Percentiles rank a stretch among this genome's conserved stretches.
These are phyloP conservation scores for Chalcis sispes DNA, from an alignment of 2,888 invertebrate species.

Conservation along the genomic window DNA sequence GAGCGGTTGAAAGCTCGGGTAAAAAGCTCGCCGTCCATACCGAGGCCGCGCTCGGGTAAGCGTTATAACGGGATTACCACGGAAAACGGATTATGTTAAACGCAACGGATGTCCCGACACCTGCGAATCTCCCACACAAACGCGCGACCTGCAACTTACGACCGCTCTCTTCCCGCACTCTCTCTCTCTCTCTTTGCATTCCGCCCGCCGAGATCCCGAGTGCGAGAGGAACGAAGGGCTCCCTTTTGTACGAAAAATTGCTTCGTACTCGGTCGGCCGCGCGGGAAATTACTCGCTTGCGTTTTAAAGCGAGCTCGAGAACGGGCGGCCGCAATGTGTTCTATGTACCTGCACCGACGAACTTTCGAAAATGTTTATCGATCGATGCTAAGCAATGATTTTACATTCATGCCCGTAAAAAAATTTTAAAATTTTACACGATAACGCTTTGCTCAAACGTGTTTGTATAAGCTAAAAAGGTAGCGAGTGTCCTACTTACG, in stretches of 20 bases:
- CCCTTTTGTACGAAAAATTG: constrained; percentile 25
- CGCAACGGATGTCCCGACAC: neutral
- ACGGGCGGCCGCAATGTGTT: too few relatives aligned
- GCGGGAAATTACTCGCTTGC: constrained; percentile 4
- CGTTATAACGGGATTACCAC: constrained; percentile 62
- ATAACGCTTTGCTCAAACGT: too few relatives aligned
- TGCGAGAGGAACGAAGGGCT: too few relatives aligned
- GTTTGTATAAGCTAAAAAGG: too few relatives aligned
- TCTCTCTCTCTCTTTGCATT: neutral
- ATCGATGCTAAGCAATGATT: too few relatives aligned
- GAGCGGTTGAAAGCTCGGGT: neutral
- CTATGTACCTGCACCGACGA: too few relatives aligned
- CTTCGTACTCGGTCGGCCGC: constrained; percentile 11
- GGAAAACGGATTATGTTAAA: constrained; percentile 58
- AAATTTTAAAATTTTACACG: too few relatives aligned
- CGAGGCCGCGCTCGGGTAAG: constrained; percentile 21
- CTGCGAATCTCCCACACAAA: too few relatives aligned
- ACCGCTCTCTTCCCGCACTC: neutral
- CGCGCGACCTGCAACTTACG: neutral
- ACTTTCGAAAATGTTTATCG: too few relatives aligned
- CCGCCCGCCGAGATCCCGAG: neutral
- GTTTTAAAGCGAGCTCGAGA: constrained; percentile 26
- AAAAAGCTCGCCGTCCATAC: too few relatives aligned
- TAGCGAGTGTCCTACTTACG: too few relatives aligned
- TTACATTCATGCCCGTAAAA: too few relatives aligned